Base-by-base conservation (phyloP, 2,113 vertebrate species). In the Caretta caretta region DNA sequence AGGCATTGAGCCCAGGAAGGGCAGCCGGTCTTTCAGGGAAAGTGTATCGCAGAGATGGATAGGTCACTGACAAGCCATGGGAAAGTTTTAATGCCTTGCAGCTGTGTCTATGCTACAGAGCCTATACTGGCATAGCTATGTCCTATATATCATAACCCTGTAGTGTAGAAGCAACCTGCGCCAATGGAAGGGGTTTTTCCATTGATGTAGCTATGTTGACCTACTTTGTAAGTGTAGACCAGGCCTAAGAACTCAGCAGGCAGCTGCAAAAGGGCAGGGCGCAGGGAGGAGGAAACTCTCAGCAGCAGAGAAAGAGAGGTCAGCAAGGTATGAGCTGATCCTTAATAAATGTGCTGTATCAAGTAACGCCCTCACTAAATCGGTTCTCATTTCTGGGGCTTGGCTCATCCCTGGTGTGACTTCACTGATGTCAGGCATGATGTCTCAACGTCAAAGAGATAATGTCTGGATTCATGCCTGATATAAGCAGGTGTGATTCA, bases 231-330 rank as follows among this genome's bases (percentile, higher is more conserved):
- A 35, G 29, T 62, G 59, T 29, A 62, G 59, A 19, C 22, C 6
- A 0, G 3, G 6, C 75, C 75, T 76, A 38, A 49, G 56, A 76
- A 78, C 35, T 35, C 38, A 5, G 9, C 10, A 53, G 57, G 35
- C 56, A 59, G 56, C 29, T 80, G 27, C 0, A 6, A 22, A 69
- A 42, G 6, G 48, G 4, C 54, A 25, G 2, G 6, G 0, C 0
- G 19, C 51, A 35, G 54, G 8, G 54, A 51, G 85, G 4, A 86
- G 59, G 51, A 83, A 35, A 9, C 24, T 8, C 79, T 1, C n/a
- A 13, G 1, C 19, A 51, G 78, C 6, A 8, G 46, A 59, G 80
- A 49, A 3, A 0, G 8, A 4, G 8, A 65, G 0, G 0, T 54
- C 57, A 22, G 42, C 53, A 48, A 51, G 42, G 65, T 25, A 51